Evolutionary conservation across 2,888 invertebrate genomes (phyloP), one percentile per base, ranked within the genome.

Genomic region (Onthophagus sagittarius): DNA sequence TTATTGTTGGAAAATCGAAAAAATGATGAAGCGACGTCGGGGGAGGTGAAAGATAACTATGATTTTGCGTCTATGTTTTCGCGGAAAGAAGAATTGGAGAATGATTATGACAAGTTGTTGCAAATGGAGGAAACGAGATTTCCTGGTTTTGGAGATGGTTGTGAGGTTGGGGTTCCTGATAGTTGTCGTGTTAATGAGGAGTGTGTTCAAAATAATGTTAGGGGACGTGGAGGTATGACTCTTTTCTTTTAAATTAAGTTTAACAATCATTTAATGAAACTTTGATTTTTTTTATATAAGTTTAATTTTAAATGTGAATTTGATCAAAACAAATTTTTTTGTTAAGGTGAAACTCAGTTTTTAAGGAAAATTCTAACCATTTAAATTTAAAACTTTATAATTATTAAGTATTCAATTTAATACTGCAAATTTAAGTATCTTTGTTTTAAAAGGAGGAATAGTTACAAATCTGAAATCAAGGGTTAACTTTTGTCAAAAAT

Each of bases 141-240:
- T 72, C 79, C 79, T 63, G 3, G 2, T 7, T 79, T 79, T 76
- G 77, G 77, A 67, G 77, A 75, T 31, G 77, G 88, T 2, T 94
- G 93, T 84, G 89, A 90, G 82, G 86, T 90, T 15, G 91, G 89
- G 9, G 81, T 85, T 23, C 81, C 84, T n/a, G 81, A 83, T 0
- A 87, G 88, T 70, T 95, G 95, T 80, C 88, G 88, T 0, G 85
- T 86, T 23, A 92, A 93, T 82, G 92, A 94, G 82, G 89, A 91
- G 78, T 95, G 95, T 82, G 85, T 91, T 2, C 86, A 85, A 53
- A 83, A 87, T 9, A 84, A 82, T 72, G 79, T 85, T 0, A 90
- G 91, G 81, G 86, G 89, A 1, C 85, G 90, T 63, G 89, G 89
- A 78, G 81, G 80, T 73, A 70, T 13, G 0, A n/a, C 1, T 11